These are phyloP conservation scores for Hydrotaea cyrtoneurina DNA, from an alignment of 2,888 invertebrate species.

Conservation along the genomic window DNA sequence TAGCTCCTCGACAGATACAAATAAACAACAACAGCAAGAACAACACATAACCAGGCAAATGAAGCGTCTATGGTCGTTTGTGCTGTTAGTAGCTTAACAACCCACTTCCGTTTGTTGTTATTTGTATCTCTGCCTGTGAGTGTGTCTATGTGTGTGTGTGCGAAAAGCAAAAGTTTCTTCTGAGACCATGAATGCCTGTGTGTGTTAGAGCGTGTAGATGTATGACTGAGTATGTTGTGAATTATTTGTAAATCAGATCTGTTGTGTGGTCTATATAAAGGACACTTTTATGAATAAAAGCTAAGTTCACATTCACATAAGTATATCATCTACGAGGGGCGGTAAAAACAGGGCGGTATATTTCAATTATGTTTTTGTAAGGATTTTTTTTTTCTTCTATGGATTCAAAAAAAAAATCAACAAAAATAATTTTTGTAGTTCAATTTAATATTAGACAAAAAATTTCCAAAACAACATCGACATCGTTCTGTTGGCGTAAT, in stretches of 20 bases:
- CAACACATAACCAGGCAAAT: conserved; percentile 39
- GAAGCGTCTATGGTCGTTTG: conserved; percentile 19
- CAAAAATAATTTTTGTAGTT: too few species aligned
- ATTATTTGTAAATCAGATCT: conserved; percentile 59
- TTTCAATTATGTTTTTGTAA: too few species aligned
- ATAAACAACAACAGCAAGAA: conserved; percentile 19
- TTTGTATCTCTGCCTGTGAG: not conserved
- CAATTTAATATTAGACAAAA: too few species aligned
- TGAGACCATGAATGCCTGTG: not conserved
- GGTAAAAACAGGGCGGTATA: not conserved
- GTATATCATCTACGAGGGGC: not conserved
- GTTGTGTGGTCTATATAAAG: conserved; percentile 41
- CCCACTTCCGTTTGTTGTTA: conserved; percentile 50
- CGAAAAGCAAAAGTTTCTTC: not conserved
- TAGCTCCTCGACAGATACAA: conserved; percentile 11
- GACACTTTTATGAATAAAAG: conserved; percentile 29
- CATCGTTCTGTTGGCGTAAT: too few species aligned
- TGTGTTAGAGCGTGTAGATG: not conserved
- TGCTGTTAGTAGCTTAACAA: conserved; percentile 41
- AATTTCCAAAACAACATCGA: too few species aligned
- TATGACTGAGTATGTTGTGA: conserved; percentile 26
- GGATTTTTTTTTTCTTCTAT: too few species aligned
- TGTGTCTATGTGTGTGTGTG: not conserved
- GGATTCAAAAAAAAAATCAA: too few species aligned
- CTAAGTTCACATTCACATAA: not conserved